Evolutionary conservation across 2,113 vertebrate genomes (phyloP), one percentile per base, ranked within the genome.

Genomic region (Leucopsar rothschildi): DNA sequence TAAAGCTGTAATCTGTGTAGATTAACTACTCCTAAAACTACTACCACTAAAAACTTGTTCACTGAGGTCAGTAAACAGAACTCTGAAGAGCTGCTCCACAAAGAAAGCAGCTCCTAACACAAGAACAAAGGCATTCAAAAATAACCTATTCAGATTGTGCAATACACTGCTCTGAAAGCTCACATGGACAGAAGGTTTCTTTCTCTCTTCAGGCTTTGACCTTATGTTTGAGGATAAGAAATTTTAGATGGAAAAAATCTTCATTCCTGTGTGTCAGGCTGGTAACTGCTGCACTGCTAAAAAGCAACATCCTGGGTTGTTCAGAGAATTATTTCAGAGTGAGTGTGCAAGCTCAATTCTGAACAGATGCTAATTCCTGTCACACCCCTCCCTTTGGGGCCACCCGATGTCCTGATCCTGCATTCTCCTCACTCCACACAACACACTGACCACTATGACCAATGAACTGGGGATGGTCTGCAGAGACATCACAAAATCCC

Each of bases 151-250:
- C 59, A 65, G 75, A 84, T 72, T 92, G 85, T 87, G 90, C 65
- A 96, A 70, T 8, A 28, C 45, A 24, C 45, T 61, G 83, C 81
- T 92, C 72, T 94, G 76, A 93, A 95, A 95, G 81, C 76, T 90
- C 73, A 77, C 31, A 80, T 15, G 29, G 39, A 57, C 25, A 86
- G 53, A 78, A 45, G 37, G n/a, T 65, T 22, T 72, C 53, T 29
- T 53, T 71, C 40, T 47, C 53, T 86, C 73, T 87, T 50, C 65
- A 57, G 79, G 77, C 85, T 84, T 78, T 92, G 63, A 83, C 56
- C 56, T 91, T 82, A 64, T n/a, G 35, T 60, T 90, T 85, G 71
- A 94, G 73, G 55, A 81, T 68, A 93, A 80, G 33, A 82, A 86
- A 53, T 83, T 94, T 76, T 56, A 96, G 80, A 61, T 45, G 60